Base-by-base conservation (phyloP, 2,113 vertebrate species). In the Archilochus colubris region DNA sequence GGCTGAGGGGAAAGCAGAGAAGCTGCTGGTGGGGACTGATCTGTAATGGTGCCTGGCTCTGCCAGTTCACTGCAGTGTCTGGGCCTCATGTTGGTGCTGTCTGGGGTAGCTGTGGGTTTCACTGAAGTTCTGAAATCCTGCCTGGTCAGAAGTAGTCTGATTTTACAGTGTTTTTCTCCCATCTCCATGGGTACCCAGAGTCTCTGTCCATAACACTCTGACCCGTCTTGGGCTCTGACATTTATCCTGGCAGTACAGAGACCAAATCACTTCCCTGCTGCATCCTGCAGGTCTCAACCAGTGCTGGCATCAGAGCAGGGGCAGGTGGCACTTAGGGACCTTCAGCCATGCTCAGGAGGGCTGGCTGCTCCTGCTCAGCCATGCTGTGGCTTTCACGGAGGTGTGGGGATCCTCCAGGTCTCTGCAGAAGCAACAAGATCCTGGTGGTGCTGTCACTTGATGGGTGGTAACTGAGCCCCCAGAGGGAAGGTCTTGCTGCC, bases 21-120 rank as follows among this genome's bases (percentile, higher is more conserved):
- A 11, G 62, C 40, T 46, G 53, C 68, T 23, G 55, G 28, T 18
- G 18, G 46, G 46, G 46, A 48, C 46, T 21, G 9, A 20, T 48
- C 46, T 48, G 46, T 20, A 19, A 48, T 21, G 18, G 46, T 19
- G 36, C 66, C 44, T 10, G 28, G 31, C 51, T 53, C 4, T 9
- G 40, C 36, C 77, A 9, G 68, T 9, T n/a, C 7, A 1, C 44
- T n/a, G 79, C 9, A n/a, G 19, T 0, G 7, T 15, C 31, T 7
- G 5, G 31, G 23, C 75, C 6, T 0, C 3, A 3, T 3, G 3
- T 64, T 1, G 1, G 10, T 36, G 61, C 61, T 19, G 0, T 24
- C 27, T 17, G n/a, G 31, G n/a, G 7, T 12, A n/a, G 16, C 20
- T 2, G 10, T 36, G 54, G 9, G 40, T 55, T 21, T 38, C 40